Evolutionary conservation across 2,113 vertebrate genomes (phyloP), one percentile per base, ranked within the genome.

Genomic region (Apeltes quadracus): DNA sequence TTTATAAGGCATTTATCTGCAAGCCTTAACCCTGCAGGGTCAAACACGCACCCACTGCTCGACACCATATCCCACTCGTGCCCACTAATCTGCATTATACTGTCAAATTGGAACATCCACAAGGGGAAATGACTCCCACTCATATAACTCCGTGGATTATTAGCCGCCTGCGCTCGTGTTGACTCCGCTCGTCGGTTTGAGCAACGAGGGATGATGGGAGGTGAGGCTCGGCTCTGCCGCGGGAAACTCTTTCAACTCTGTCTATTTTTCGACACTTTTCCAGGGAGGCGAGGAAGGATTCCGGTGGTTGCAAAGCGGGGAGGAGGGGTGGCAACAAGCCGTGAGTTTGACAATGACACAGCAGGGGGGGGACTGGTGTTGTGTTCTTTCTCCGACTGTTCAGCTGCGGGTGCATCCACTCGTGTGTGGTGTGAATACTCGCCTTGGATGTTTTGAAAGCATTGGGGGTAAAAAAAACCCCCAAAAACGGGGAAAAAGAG

Each of bases 111-210:
- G 23, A 36, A 61, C 53, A 73, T 81, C 79, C 75, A 63, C 54
- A 68, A 36, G 32, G 44, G 16, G 63, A 69, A 78, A 72, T 41
- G 69, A 70, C 56, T 86, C 59, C 41, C 15, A 14, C 72, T 75
- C 84, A 65, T 77, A 83, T 84, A 77, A 83, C 68, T 78, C 68
- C 61, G 38, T 1, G 38, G 78, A 87, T 84, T 87, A 82, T 81
- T 70, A 83, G 66, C 72, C 12, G 22, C 44, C 69, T 75, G 61
- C 41, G n/a, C 67, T 85, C 61, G 32, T 41, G 57, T 62, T 76
- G 61, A 73, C 71, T 79, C 63, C 29, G 69, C 70, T 48, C 4
- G 3, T 81, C 46, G n/a, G 61, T 72, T 55, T 79, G 61, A 74
- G 59, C 76, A 59, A 72, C 27, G 32, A 14, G 66, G 51, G 22